Evolutionary conservation across 2,113 vertebrate species (phyloP).

Genomic region (Urocynchramus pylzowi): DNA sequence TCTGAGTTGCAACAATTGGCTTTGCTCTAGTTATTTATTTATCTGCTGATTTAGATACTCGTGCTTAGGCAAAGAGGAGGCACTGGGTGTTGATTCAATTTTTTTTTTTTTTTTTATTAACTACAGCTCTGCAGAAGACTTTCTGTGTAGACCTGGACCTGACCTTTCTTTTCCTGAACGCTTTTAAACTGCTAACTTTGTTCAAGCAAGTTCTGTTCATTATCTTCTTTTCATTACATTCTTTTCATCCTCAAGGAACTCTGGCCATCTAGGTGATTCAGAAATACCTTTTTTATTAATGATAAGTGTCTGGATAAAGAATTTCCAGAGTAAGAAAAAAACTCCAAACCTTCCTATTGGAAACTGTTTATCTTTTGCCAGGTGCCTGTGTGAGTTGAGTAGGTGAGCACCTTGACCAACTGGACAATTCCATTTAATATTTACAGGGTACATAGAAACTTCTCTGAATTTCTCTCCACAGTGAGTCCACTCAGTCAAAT

Average conservation of each 20-base stretch:
- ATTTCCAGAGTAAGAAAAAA: neutral
- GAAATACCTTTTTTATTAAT: neutral
- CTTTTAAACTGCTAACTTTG: neutral
- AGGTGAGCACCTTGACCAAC: neutral
- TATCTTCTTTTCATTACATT: neutral
- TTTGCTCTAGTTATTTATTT: slow-evolving; percentile 10
- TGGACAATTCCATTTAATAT: neutral
- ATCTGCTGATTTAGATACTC: neutral
- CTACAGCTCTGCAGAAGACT: neutral
- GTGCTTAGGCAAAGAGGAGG: neutral
- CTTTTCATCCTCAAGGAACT: neutral
- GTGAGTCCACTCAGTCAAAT: neutral
- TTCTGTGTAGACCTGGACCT: neutral
- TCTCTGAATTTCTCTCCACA: neutral
- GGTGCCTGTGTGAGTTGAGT: too few species aligned
- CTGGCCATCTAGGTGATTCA: neutral
- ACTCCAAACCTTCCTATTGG: neutral
- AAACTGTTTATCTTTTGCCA: neutral
- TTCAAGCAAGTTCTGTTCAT: neutral
- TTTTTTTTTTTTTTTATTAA: neutral
- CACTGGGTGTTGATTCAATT: neutral
- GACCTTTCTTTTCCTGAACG: neutral
- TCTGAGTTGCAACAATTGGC: neutral
- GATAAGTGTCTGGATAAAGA: neutral
- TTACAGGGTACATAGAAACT: neutral